Percentiles rank a stretch among this genome's conserved stretches.
Evolutionary conservation across 53 echinoderm and acorn worm species (phyloP).

Genomic region (Crossaster papposus): DNA sequence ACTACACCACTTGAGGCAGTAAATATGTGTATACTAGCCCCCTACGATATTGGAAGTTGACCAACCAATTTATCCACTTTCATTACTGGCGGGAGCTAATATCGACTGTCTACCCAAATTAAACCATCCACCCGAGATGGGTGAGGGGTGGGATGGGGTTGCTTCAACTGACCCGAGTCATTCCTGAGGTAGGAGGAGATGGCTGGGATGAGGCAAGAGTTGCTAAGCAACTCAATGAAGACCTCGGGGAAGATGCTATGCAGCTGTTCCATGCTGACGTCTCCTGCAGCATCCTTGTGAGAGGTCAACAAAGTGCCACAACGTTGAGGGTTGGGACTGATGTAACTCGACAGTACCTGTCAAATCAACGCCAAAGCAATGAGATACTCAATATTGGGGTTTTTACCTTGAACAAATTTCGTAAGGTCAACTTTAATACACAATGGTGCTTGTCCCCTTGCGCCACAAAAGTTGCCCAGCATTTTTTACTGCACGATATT

Average conservation of each 20-base stretch:
- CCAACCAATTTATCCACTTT: too few species aligned
- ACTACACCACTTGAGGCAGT: too few species aligned
- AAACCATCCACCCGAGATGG: too few species aligned
- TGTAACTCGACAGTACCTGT: slow-evolving; percentile 95
- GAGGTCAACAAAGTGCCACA: slow-evolving; percentile 30
- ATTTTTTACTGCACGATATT: too few species aligned
- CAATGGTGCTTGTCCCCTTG: too few species aligned
- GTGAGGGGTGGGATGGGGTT: neutral
- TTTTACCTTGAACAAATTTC: too few species aligned
- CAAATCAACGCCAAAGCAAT: neutral
- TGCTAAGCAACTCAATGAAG: slow-evolving; percentile 83
- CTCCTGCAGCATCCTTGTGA: slow-evolving; percentile 30
- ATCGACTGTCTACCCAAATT: too few species aligned
- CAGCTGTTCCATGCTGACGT: slow-evolving; percentile 82
- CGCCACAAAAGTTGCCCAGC: too few species aligned
- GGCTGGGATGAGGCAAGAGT: slow-evolving; percentile 96
- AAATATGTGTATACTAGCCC: too few species aligned
- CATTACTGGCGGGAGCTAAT: too few species aligned
- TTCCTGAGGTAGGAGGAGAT: slow-evolving; percentile 99
- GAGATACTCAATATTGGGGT: neutral
- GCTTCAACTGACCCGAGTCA: slow-evolving; percentile 78
- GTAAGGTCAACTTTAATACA: too few species aligned
- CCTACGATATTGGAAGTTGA: too few species aligned
- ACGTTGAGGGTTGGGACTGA: slow-evolving; percentile 78
- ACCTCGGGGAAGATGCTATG: slow-evolving; percentile 88